phyloP scores from a whole-genome alignment of 1,140 invertebrate species.

The Heterodera schachtii region DNA sequence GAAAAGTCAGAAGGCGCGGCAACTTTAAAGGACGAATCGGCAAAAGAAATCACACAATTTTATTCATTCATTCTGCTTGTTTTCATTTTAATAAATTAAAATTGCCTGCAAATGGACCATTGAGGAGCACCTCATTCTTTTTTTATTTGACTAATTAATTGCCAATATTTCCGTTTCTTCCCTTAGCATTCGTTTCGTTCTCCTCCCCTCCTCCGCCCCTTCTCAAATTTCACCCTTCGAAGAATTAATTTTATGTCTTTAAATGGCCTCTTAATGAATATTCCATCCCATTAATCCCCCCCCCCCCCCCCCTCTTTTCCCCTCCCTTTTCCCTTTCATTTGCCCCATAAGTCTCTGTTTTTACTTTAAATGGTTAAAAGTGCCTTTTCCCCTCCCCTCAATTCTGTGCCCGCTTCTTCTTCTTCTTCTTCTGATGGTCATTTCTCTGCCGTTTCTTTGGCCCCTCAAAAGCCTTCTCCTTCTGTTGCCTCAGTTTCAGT shows the following conservation, averaged over 20 bases:
- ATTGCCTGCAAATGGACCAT: no score
- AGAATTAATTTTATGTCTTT: background rate
- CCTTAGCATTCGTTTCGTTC: no score
- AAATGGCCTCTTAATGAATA: background rate
- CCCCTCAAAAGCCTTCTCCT: no score
- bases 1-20: background rate
- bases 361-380: background rate
- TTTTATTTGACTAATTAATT: no score
- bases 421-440: no score
- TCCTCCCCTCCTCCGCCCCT: no score
- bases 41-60: slow-evolving; percentile 9
- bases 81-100: no score
- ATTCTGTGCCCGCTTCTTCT: background rate
- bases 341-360: background rate
- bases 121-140: no score
- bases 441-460: no score
- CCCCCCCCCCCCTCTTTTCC: background rate
- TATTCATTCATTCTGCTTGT: background rate
- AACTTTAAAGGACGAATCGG: background rate
- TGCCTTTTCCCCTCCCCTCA: background rate
- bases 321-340: background rate
- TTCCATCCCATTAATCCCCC: background rate
- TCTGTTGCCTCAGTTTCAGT: no score
- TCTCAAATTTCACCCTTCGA: background rate
- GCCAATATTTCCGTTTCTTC: no score